phyloP scores from a whole-genome alignment of 1,140 invertebrate genomes.

The Agrilus planipennis region DNA sequence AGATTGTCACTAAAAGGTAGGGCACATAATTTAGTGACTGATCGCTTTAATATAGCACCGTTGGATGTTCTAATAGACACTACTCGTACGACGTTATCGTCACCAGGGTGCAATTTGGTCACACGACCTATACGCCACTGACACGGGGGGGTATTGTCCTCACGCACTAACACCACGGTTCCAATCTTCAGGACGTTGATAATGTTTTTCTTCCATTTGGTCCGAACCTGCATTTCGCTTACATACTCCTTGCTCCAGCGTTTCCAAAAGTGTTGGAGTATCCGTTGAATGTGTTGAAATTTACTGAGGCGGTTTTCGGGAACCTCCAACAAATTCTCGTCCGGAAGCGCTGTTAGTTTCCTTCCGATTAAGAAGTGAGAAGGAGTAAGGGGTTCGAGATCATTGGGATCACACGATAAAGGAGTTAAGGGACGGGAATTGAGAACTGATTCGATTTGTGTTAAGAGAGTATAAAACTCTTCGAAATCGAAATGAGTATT shows the following conservation, averaged over 20 bases:
- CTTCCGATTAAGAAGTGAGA: neutral
- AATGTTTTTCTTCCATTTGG: neutral
- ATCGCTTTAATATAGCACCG: neutral
- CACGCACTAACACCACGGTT: neutral
- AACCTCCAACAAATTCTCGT: neutral
- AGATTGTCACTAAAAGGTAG: too few relatives aligned
- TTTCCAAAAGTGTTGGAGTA: neutral
- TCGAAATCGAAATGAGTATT: neutral
- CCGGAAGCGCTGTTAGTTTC: neutral
- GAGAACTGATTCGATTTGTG: neutral
- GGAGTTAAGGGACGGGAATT: neutral
- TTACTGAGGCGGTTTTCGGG: neutral
- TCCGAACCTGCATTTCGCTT: neutral
- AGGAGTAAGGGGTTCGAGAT: neutral
- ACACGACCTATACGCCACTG: neutral
- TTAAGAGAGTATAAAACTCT: neutral
- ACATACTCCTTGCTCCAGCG: neutral
- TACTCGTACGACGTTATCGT: too few relatives aligned
- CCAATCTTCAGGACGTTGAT: neutral
- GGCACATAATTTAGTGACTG: too few relatives aligned
- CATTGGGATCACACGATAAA: neutral
- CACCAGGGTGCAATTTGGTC: neutral
- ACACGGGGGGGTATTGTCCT: neutral
- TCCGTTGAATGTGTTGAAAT: neutral
- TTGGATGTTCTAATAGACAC: neutral